A percentile compares a stretch with the other conserved stretches of the same genome.
Evolutionary conservation across 2,797 vertebrate genomes (phyloP).

Genomic region (Phoeniculus purpureus): DNA sequence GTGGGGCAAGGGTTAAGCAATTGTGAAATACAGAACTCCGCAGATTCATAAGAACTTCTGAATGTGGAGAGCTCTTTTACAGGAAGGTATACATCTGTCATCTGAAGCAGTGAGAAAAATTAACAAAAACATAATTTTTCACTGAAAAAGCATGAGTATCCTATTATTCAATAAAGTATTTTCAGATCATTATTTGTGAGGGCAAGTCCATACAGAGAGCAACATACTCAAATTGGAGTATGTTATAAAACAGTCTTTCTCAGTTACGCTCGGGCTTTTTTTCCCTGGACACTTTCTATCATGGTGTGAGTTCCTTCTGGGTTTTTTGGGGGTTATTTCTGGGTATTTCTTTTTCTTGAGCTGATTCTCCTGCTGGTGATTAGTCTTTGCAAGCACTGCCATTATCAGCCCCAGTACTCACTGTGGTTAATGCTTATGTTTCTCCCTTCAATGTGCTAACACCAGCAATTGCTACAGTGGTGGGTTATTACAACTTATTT

Average conservation of each 20-base stretch:
- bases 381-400: neutral
- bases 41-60: neutral
- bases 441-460: neutral
- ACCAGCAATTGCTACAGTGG: neutral
- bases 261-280: neutral
- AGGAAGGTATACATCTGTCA: neutral
- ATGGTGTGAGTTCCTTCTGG: neutral
- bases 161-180: conserved; percentile 68
- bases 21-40: neutral
- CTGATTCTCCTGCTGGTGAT: conserved; percentile 4
- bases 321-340: neutral
- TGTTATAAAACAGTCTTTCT: neutral
- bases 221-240: conserved; percentile 16
- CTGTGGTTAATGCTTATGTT: neutral
- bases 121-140: conserved; percentile 38
- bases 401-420: neutral
- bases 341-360: neutral
- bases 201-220: conserved; percentile 2
- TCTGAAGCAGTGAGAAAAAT: conserved; percentile 16
- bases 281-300: neutral
- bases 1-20: neutral
- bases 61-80: neutral
- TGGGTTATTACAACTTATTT: neutral
- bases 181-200: conserved; percentile 47
- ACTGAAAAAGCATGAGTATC: conserved; percentile 33